Percentiles rank a stretch among this genome's conserved stretches.
Evolutionary conservation across 2,797 vertebrate species (phyloP).

Genomic region (Prionace glauca): DNA sequence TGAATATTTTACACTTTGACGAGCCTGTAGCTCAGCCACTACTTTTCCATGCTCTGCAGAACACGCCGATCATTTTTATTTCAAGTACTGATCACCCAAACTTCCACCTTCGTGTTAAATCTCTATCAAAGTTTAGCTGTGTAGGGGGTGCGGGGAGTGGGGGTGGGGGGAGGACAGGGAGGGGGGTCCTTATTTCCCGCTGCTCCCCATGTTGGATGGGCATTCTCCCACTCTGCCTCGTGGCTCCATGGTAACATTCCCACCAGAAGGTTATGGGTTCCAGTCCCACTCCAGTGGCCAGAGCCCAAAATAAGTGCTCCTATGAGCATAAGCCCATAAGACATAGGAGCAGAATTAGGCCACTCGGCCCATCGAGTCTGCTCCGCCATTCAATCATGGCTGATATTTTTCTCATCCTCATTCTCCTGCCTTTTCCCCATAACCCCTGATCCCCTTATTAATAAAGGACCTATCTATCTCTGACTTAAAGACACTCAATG

Average conservation of each 20-base stretch:
- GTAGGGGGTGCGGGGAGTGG: background rate
- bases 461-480: too few species aligned
- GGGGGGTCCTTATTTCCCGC: background rate
- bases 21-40: background rate
- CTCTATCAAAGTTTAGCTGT: background rate
- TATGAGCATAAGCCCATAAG: too few species aligned
- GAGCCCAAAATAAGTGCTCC: background rate
- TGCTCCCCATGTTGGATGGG: background rate
- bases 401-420: too few species aligned
- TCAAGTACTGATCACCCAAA: background rate
- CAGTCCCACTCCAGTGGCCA: background rate
- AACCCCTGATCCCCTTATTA: too few species aligned
- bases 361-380: too few species aligned
- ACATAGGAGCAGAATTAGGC: too few species aligned
- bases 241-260: background rate
- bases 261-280: background rate
- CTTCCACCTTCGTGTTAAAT: background rate
- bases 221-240: background rate
- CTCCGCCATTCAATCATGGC: too few species aligned
- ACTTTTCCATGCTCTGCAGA: background rate
- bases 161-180: background rate
- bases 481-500: too few species aligned
- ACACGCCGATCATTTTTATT: background rate
- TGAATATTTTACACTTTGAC: slow-evolving; percentile 15
- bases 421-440: too few species aligned